Conservation (phyloP, 2,888 invertebrate genomes). For the Eilema griseolum region DNA sequence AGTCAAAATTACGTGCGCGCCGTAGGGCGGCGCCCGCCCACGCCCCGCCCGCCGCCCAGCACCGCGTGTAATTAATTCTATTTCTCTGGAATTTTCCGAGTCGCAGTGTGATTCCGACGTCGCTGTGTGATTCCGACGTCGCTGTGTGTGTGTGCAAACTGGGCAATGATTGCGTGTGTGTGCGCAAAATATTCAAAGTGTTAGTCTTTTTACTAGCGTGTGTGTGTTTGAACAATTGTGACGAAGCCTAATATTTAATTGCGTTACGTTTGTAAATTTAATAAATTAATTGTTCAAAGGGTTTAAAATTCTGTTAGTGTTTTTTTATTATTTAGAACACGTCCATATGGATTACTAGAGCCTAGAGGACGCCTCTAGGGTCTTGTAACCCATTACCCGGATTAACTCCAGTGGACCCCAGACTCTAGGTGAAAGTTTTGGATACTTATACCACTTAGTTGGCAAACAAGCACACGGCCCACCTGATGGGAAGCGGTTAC, state of each 20-base stretch:
- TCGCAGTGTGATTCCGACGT: slow-evolving; percentile 39
- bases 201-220: slow-evolving; percentile 23
- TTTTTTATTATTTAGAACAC: neutral
- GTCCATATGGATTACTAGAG: neutral
- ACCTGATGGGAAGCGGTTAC: no score
- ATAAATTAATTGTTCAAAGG: slow-evolving; percentile 5
- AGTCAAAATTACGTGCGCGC: slow-evolving; percentile 65
- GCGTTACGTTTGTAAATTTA: slow-evolving; percentile 10
- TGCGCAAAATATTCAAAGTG: slow-evolving; percentile 13
- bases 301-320: neutral
- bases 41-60: slow-evolving; percentile 53
- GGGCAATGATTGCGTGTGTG: slow-evolving; percentile 10
- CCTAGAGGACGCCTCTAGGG: no score
- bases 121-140: slow-evolving; percentile 31
- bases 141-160: slow-evolving; percentile 27
- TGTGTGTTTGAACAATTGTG: slow-evolving; percentile 14
- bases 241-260: slow-evolving; percentile 8
- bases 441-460: no score
- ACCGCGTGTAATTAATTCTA: slow-evolving; percentile 74
- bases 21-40: slow-evolving; percentile 50
- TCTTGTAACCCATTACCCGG: no score
- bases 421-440: no score
- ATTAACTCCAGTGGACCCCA: no score
- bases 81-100: slow-evolving; percentile 59
- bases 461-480: no score